Conservation (phyloP, 2,113 vertebrate genomes). For the Canis aureus region DNA sequence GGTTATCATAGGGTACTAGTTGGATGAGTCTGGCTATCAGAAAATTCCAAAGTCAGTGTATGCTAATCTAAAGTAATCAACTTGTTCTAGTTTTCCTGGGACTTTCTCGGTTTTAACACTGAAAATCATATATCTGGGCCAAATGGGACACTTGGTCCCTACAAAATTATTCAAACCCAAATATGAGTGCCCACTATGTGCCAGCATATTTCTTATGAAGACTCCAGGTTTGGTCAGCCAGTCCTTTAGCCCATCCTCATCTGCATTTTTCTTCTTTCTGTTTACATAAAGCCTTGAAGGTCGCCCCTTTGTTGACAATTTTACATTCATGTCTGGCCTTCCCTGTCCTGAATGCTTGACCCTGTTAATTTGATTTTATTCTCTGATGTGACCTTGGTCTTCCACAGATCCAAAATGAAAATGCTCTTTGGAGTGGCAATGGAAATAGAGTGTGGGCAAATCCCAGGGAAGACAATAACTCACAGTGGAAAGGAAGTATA, state of each 20-base stretch:
- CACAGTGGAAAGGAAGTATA: background rate
- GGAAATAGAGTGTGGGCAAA: background rate
- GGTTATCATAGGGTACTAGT: rapidly evolving
- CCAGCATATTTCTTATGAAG: rapidly evolving
- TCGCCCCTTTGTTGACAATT: background rate
- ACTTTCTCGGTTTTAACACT: background rate
- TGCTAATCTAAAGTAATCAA: background rate
- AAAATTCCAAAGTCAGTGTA: background rate
- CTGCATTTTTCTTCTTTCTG: background rate
- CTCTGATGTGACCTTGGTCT: constrained; percentile 64
- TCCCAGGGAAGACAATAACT: background rate
- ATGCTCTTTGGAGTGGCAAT: constrained; percentile 27
- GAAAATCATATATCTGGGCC: background rate
- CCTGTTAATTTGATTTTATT: constrained; percentile 74
- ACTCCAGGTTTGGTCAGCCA: rapidly evolving
- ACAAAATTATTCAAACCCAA: background rate
- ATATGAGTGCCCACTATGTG: rapidly evolving
- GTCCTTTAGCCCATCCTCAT: background rate
- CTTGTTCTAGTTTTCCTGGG: background rate
- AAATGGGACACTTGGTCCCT: too few species aligned
- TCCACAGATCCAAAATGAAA: constrained; percentile 46
- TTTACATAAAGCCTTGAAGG: constrained; percentile 3
- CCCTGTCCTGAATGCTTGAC: background rate
- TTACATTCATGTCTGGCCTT: background rate
- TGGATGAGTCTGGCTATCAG: background rate